Conservation (phyloP, 2,888 invertebrate genomes). For the Podotricha telesiphe region DNA sequence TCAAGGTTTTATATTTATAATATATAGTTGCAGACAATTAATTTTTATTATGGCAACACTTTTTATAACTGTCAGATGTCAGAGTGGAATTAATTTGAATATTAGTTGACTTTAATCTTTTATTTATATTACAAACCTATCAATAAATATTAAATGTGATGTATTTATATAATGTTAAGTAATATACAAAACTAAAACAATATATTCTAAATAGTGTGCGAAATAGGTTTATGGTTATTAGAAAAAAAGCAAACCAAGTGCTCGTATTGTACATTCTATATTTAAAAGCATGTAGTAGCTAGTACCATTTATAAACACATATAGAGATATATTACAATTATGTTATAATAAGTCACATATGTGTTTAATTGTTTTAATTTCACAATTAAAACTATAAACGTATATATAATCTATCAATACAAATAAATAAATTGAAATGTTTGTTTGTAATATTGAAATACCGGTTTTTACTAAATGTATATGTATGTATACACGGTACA, state of each 20-base stretch:
- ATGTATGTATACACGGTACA: too few relatives aligned
- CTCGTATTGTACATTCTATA: neutral
- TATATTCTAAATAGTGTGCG: constrained; percentile 7
- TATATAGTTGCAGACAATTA: neutral
- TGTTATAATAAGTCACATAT: neutral
- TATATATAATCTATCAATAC: too few relatives aligned
- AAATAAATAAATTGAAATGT: too few relatives aligned
- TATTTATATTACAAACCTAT: neutral
- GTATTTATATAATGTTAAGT: constrained; percentile 22
- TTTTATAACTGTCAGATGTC: neutral
- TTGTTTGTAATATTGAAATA: too few relatives aligned
- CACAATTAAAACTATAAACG: neutral
- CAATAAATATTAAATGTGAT: constrained; percentile 19
- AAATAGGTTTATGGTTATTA: constrained; percentile 12
- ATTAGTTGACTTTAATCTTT: neutral
- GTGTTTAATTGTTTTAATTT: neutral
- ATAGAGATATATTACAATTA: neutral
- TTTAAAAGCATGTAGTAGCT: constrained; percentile 31
- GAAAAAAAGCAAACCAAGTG: neutral
- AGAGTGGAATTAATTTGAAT: neutral
- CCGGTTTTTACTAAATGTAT: too few relatives aligned
- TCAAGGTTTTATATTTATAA: neutral
- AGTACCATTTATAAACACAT: constrained; percentile 18
- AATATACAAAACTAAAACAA: constrained; percentile 7
- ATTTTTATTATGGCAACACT: constrained; percentile 3